Percentiles rank a stretch among this genome's conserved stretches.
These are phyloP conservation scores for Crocallis elinguaria DNA, from an alignment of 2,888 invertebrate genomes.

Conservation along the genomic window DNA sequence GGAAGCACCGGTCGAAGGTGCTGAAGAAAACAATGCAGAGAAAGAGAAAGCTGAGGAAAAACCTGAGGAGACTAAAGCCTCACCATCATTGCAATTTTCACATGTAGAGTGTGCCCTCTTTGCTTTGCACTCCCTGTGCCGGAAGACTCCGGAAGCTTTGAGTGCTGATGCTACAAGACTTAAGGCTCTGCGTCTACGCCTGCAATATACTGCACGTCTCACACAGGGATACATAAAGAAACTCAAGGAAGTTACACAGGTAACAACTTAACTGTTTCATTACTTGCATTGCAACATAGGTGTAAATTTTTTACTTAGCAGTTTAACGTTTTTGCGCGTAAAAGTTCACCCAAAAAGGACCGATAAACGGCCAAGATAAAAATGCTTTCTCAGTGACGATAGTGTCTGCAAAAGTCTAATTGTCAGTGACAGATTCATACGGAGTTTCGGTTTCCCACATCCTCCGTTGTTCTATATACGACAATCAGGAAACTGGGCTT, in stretches of 20 bases:
- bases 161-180: slow-evolving; percentile 89
- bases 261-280: too few species aligned
- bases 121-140: slow-evolving; percentile 90
- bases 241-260: slow-evolving; percentile 86
- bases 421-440: too few species aligned
- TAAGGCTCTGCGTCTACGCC: slow-evolving; percentile 93
- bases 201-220: slow-evolving; percentile 96
- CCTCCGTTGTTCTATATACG: too few species aligned
- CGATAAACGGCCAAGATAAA: too few species aligned
- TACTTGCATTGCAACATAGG: too few species aligned
- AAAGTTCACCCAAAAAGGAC: too few species aligned
- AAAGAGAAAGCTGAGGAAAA: slow-evolving; percentile 75
- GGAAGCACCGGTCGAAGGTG: slow-evolving; percentile 89
- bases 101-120: slow-evolving; percentile 96
- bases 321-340: too few species aligned
- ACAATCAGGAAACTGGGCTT: too few species aligned
- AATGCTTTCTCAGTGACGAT: too few species aligned
- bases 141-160: slow-evolving; percentile 90
- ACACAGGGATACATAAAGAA: slow-evolving; percentile 93
- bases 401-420: too few species aligned
- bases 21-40: slow-evolving; percentile 68
- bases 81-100: slow-evolving; percentile 96
- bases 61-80: slow-evolving; percentile 66
- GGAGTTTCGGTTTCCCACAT: too few species aligned
- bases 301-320: too few species aligned